phyloP scores from a whole-genome alignment of 2,888 invertebrate genomes.

The Chalcosyrphus nemorum region DNA sequence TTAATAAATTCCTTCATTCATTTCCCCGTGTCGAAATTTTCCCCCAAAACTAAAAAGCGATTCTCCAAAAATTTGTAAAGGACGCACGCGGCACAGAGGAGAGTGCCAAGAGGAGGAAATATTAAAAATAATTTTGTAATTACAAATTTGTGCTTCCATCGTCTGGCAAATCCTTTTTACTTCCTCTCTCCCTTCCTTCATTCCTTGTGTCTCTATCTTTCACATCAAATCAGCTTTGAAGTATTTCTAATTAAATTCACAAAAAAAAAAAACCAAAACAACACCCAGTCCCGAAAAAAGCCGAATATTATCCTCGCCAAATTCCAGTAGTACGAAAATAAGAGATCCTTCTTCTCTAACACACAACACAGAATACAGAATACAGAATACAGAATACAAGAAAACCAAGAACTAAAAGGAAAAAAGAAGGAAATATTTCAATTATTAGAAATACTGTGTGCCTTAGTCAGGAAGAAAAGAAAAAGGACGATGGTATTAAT shows the following conservation, averaged over 20 bases:
- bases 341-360: not conserved
- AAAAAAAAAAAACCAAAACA: constrained; percentile 5
- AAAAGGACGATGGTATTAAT: constrained; percentile 11
- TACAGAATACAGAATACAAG: not conserved
- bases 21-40: constrained; percentile 1
- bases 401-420: constrained; percentile 3
- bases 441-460: constrained; percentile 31
- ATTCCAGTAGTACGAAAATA: not conserved
- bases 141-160: constrained; percentile 41
- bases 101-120: constrained; percentile 28
- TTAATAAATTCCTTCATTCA: constrained; percentile 46
- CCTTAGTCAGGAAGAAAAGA: constrained; percentile 14
- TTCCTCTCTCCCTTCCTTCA: not conserved
- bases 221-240: constrained; percentile 54
- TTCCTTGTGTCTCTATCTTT: constrained; percentile 13
- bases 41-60: constrained; percentile 32
- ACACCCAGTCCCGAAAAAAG: not conserved
- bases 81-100: not conserved
- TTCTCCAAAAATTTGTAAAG: constrained; percentile 20
- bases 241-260: constrained; percentile 62
- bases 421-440: constrained; percentile 40
- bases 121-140: constrained; percentile 57
- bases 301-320: constrained; percentile 9
- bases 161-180: constrained; percentile 20
- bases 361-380: not conserved